Conservation (phyloP, 2,797 vertebrate genomes). For the Spinibarbus caldwelli region DNA sequence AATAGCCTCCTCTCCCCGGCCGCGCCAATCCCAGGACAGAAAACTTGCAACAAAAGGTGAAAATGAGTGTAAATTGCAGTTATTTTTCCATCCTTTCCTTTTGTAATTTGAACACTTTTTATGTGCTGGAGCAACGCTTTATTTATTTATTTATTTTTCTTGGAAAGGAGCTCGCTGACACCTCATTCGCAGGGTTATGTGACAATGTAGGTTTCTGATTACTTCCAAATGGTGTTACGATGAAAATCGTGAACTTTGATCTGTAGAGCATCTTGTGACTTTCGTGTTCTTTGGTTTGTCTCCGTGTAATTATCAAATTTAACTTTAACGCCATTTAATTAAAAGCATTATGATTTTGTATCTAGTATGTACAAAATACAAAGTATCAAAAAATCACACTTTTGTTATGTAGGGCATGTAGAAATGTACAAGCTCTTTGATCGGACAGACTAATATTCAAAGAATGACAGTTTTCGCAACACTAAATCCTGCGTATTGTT, state of each 20-base stretch:
- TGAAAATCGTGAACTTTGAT: slow-evolving; percentile 72
- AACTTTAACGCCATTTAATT: slow-evolving; percentile 34
- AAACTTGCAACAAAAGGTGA: slow-evolving; percentile 83
- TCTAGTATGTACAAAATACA: not conserved
- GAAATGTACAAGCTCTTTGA: slow-evolving; percentile 21
- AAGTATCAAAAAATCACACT: slow-evolving; percentile 11
- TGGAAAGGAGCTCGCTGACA: slow-evolving; percentile 45
- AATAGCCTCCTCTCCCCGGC: slow-evolving; percentile 57
- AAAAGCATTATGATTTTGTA: not conserved
- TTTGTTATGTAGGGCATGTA: not conserved
- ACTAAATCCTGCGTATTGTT: not conserved
- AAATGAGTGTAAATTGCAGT: slow-evolving; percentile 87
- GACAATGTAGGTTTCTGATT: slow-evolving; percentile 53
- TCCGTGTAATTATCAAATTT: slow-evolving; percentile 52
- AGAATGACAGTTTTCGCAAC: not conserved
- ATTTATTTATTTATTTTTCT: slow-evolving; percentile 42
- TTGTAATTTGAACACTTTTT: slow-evolving; percentile 65
- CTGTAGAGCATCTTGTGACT: slow-evolving; percentile 61
- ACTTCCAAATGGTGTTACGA: slow-evolving; percentile 59
- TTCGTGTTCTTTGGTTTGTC: slow-evolving; percentile 25
- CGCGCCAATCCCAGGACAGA: slow-evolving; percentile 61
- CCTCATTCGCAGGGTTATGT: slow-evolving; percentile 59
- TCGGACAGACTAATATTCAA: not conserved
- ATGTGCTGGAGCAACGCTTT: slow-evolving; percentile 61
- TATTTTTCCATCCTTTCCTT: slow-evolving; percentile 74